Conservation (phyloP, 2,797 vertebrate species). For the Microctenopoma stevenorrisi region DNA sequence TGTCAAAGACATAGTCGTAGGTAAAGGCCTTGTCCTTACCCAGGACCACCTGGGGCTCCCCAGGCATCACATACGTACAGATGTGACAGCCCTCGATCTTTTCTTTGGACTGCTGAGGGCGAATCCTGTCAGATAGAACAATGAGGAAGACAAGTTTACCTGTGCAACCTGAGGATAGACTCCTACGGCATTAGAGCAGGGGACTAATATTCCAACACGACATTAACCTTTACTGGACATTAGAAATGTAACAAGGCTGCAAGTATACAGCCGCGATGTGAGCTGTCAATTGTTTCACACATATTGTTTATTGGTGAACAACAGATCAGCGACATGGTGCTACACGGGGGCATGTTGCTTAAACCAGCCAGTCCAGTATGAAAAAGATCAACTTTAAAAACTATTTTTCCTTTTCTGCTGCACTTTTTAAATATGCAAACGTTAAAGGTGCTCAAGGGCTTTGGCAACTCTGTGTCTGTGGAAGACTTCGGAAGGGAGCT, state of each 20-base stretch:
- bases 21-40: conserved; percentile 99
- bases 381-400: no score
- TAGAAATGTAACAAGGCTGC: no score
- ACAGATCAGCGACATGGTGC: no score
- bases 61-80: conserved; percentile 93
- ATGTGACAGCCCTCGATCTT: conserved; percentile 98
- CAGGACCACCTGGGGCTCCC: conserved; percentile 96
- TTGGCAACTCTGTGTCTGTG: neutral
- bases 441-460: neutral
- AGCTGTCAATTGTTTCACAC: no score
- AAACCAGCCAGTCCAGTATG: no score
- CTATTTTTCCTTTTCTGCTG: no score
- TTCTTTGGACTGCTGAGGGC: conserved; percentile 96
- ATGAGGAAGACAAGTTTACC: neutral
- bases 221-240: no score
- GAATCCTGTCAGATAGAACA: conserved; percentile 84
- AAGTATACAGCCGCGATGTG: no score
- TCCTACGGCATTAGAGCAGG: neutral
- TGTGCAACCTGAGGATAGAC: rapidly evolving
- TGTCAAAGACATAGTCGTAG: conserved; percentile 95
- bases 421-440: neutral
- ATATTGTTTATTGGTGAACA: no score
- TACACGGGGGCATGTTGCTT: no score
- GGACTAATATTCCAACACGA: neutral
- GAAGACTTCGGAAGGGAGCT: neutral